Evolutionary conservation across 2,797 vertebrate genomes (phyloP), one percentile per base, ranked within the genome.

Genomic region (Alexandromys oeconomus): DNA sequence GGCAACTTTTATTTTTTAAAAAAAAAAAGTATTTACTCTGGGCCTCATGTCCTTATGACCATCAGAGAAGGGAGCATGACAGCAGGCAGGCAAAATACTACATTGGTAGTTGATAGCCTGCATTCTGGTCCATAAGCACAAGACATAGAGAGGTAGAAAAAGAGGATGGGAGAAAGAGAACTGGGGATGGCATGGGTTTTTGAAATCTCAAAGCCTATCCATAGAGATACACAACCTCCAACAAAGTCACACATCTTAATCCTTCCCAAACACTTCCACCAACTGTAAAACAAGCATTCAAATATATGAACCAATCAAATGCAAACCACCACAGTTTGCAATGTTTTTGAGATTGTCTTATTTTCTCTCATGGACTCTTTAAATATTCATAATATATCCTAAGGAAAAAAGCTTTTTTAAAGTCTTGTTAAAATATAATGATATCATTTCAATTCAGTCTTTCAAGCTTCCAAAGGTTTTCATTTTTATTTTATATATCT

Each of bases 381-480:
- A 13, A 87, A 21, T 79, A 80, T 46, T 94, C 90, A 78, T 88
- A 21, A 48, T 59, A 13, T 95, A 46, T 67, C 15, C 65, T 73
- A 27, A 82, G 61, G 92, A 89, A 8, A 71, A 90, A 93, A 21
- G 0, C 14, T 76, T 48, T 71, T 92, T 82, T 74, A 14, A 29
- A 96, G 5, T 87, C 94, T 86, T 96, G 34, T 7, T 89, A 37
- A 11, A 88, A 71, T 92, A 48, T 46, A 14, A 15, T 43, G 48
- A 91, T 46, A 65, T 57, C 40, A 57, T 63, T 74, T 43, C 54
- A 69, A 73, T 79, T 6, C 67, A 19, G 46, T 76, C 14, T 76
- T 87, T 95, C 5, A 96, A 57, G 21, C 91, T 92, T 92, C 27
- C 34, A 93, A 61, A 84, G 78, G 43, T 84, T 95, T 82, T 15